These are phyloP conservation scores for Clistopyga incitator DNA, from an alignment of 2,888 invertebrate genomes.

Conservation along the genomic window DNA sequence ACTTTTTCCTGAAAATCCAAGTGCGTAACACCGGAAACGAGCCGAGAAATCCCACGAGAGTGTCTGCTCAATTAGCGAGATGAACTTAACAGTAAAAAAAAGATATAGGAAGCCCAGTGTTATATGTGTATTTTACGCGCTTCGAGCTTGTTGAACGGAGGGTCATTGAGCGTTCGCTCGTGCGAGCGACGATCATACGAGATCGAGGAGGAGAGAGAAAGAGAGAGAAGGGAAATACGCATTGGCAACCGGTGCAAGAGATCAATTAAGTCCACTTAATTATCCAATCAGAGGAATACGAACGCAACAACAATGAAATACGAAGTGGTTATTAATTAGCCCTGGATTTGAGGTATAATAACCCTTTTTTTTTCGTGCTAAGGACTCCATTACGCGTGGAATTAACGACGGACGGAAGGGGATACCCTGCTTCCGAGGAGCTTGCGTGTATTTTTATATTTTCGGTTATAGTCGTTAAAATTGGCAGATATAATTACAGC, in stretches of 20 bases:
- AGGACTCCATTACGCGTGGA: conserved; percentile 28
- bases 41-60: conserved; percentile 63
- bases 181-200: conserved; percentile 37
- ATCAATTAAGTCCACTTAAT: conserved; percentile 59
- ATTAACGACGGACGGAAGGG: conserved; percentile 10
- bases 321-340: conserved; percentile 52
- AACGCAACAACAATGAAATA: conserved; percentile 31
- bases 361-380: conserved; percentile 22
- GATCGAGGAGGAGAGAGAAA: conserved; percentile 30
- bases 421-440: neutral
- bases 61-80: conserved; percentile 60
- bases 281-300: conserved; percentile 51
- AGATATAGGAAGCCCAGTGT: conserved; percentile 1
- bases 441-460: conserved; percentile 19
- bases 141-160: conserved; percentile 26
- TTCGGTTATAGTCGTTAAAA: neutral
- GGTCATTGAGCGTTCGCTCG: conserved; percentile 47
- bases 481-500: neutral
- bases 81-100: conserved; percentile 45
- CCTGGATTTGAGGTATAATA: conserved; percentile 33
- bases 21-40: conserved; percentile 63
- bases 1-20: conserved; percentile 21
- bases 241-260: conserved; percentile 30
- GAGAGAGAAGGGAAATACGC: neutral
- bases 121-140: conserved; percentile 34